phyloP scores from a whole-genome alignment of 2,797 vertebrate genomes.

The Anabacerthia variegaticeps region DNA sequence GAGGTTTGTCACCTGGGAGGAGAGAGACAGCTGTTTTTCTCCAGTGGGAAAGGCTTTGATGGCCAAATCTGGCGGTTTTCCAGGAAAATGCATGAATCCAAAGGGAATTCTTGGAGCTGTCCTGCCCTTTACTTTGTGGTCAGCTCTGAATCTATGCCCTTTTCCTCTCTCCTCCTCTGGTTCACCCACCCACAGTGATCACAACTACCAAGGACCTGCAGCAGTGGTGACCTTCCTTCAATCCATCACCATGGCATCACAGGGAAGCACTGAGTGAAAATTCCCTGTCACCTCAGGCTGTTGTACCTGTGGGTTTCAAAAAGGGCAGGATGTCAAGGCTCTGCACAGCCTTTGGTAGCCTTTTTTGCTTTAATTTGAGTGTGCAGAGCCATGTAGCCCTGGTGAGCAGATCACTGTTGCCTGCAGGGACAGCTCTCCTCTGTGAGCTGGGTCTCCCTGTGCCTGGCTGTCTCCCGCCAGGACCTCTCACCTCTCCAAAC shows the following conservation, averaged over 20 bases:
- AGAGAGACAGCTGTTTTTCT: rapidly evolving
- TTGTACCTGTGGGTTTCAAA: rapidly evolving
- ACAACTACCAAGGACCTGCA: background rate
- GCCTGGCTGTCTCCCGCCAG: background rate
- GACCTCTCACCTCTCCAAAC: background rate
- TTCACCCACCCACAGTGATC: background rate
- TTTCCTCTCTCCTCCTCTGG: background rate
- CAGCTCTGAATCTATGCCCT: background rate
- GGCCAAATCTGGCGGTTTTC: background rate
- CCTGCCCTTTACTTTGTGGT: background rate
- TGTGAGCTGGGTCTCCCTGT: background rate
- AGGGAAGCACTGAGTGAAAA: rapidly evolving
- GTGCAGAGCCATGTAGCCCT: background rate
- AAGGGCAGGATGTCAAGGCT: background rate
- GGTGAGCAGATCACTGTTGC: background rate
- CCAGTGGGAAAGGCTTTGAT: background rate
- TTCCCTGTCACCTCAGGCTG: background rate
- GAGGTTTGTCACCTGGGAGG: background rate
- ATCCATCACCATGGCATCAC: rapidly evolving
- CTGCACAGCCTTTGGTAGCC: background rate
- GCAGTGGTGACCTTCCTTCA: rapidly evolving
- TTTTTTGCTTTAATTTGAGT: background rate
- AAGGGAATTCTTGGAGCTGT: background rate
- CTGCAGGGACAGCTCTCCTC: background rate
- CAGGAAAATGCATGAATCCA: background rate